Conservation (phyloP, 2,797 vertebrate species). For the Pseudopleuronectes americanus region DNA sequence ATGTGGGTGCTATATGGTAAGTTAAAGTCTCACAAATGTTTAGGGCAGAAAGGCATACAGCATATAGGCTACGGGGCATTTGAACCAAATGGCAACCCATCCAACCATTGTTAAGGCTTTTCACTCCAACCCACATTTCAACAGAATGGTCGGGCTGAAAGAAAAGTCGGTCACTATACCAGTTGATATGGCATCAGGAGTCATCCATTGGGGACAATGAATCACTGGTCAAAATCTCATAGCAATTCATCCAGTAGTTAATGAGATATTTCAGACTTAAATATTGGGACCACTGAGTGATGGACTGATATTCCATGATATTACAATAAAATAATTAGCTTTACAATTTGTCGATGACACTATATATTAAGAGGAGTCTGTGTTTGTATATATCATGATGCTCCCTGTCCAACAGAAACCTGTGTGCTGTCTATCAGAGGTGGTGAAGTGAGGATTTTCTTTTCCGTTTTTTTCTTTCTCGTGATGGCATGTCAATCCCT, state of each 20-base stretch:
- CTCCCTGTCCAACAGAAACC: not conserved
- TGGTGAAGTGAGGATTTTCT: conserved; percentile 9
- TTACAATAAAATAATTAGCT: not conserved
- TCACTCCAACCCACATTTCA: not conserved
- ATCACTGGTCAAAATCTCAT: not conserved
- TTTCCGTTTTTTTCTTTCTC: not conserved
- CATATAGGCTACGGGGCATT: no score
- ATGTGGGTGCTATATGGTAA: not conserved
- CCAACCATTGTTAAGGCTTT: not conserved
- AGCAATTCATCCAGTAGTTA: not conserved
- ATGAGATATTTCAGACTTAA: not conserved
- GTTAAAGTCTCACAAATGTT: not conserved
- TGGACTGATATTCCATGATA: not conserved
- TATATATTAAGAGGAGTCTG: not conserved
- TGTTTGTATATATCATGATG: not conserved
- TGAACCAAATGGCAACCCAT: not conserved
- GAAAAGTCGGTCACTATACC: not conserved
- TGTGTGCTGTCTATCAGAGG: conserved; percentile 22
- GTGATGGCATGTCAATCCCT: conserved; percentile 6
- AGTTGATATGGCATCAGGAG: not conserved
- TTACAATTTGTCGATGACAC: not conserved
- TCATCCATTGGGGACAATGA: not conserved
- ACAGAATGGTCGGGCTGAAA: not conserved
- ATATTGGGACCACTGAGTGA: not conserved
- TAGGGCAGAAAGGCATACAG: not conserved